phyloP scores from a whole-genome alignment of 2,113 vertebrate species.

The Myrmecophaga tridactyla region DNA sequence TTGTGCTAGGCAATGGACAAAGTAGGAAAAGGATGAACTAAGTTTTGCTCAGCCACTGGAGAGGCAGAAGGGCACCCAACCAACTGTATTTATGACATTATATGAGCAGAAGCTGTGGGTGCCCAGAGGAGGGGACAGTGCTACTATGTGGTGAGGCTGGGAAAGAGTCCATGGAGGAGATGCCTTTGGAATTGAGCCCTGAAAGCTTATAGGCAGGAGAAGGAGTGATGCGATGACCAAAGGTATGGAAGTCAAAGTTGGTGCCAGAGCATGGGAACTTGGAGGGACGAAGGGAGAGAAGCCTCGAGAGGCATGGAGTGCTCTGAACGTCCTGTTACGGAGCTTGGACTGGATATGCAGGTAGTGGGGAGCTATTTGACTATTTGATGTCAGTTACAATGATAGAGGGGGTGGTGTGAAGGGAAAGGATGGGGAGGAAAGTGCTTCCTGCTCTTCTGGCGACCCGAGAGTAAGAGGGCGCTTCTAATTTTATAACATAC shows the following conservation, averaged over 20 bases:
- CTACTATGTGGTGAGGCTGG: rapidly evolving
- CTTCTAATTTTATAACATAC: background rate
- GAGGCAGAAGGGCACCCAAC: background rate
- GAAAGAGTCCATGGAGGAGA: background rate
- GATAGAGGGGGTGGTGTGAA: background rate
- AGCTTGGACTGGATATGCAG: background rate
- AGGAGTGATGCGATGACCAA: background rate
- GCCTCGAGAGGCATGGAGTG: background rate
- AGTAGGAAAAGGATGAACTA: background rate
- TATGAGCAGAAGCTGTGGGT: background rate
- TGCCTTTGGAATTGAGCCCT: background rate
- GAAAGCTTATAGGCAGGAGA: background rate
- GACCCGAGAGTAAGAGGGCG: background rate
- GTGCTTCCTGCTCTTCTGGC: background rate
- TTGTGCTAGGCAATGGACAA: background rate
- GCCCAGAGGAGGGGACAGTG: background rate
- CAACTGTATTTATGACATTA: rapidly evolving
- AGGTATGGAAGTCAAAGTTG: no score
- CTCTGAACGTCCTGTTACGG: background rate
- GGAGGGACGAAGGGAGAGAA: background rate
- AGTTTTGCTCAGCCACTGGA: background rate
- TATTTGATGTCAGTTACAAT: background rate
- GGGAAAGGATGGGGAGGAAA: background rate
- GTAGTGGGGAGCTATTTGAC: background rate
- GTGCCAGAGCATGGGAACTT: background rate